Conservation (phyloP, 2,113 vertebrate genomes). For the Labeo rohita region DNA sequence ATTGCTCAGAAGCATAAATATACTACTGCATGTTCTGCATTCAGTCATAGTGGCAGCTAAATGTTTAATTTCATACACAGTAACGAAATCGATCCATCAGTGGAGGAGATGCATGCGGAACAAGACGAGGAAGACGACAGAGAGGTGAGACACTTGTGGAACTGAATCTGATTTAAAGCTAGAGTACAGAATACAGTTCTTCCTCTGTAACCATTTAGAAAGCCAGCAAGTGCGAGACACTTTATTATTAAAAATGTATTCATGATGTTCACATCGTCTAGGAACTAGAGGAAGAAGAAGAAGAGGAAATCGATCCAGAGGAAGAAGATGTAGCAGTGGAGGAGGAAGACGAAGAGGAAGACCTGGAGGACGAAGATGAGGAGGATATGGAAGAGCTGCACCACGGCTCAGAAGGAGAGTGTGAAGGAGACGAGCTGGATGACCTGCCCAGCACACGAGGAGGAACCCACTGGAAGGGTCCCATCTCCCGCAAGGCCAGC, state of each 20-base stretch:
- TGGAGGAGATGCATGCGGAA: slow-evolving; percentile 66
- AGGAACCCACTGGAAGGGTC: slow-evolving; percentile 82
- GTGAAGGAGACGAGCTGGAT: slow-evolving; percentile 88
- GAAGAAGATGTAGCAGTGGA: slow-evolving; percentile 60
- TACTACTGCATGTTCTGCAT: neutral
- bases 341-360: slow-evolving; percentile 54
- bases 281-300: slow-evolving; percentile 59
- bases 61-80: slow-evolving; percentile 51
- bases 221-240: too few species aligned
- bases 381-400: slow-evolving; percentile 72
- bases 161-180: neutral
- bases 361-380: slow-evolving; percentile 54
- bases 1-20: neutral
- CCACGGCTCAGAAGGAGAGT: slow-evolving; percentile 84
- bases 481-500: slow-evolving; percentile 92
- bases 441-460: slow-evolving; percentile 85
- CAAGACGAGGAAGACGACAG: slow-evolving; percentile 73
- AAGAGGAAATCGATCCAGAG: slow-evolving; percentile 39
- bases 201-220: neutral
- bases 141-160: slow-evolving; percentile 65
- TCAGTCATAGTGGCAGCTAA: neutral
- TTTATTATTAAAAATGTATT: too few species aligned
- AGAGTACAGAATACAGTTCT: neutral
- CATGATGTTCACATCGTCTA: neutral
- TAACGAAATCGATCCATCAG: slow-evolving; percentile 67